Evolutionary conservation across 37 sponge, comb jelly and placozoan species (phyloP).

Genomic region (Beroe forskalii): DNA sequence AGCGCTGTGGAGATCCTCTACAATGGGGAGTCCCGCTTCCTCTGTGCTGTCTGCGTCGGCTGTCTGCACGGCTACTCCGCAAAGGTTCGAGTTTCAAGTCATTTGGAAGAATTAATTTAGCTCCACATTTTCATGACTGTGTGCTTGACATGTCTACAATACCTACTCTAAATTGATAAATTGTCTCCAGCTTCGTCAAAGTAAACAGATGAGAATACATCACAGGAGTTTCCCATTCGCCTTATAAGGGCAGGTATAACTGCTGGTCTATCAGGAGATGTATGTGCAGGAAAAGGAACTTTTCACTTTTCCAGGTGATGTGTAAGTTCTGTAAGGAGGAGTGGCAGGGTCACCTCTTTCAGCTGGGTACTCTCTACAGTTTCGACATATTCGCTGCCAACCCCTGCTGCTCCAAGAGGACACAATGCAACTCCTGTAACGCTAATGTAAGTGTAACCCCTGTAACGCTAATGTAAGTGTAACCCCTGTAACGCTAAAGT

Average conservation of each 20-base stretch:
- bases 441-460: constrained; percentile 43
- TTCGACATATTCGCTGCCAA: constrained; percentile 88
- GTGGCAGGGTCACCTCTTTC: constrained; percentile 85
- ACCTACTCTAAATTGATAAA: no score
- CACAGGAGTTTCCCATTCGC: no score
- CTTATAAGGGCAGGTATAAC: no score
- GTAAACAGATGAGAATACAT: no score
- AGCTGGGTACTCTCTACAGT: constrained; percentile 89
- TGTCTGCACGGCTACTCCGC: constrained; percentile 55
- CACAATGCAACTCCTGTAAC: constrained; percentile 77
- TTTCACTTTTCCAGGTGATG: neutral
- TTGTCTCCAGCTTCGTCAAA: no score
- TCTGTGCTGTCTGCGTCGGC: constrained; percentile 40
- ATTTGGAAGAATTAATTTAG: no score
- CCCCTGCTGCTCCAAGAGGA: constrained; percentile 78
- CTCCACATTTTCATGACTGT: no score
- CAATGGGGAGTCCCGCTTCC: neutral
- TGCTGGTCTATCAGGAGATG: no score
- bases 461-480: no score
- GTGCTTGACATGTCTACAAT: no score
- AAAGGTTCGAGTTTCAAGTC: constrained; percentile 20
- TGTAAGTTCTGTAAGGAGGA: constrained; percentile 69
- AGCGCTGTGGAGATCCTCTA: constrained; percentile 22
- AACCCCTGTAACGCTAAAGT: no score
- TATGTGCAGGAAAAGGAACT: no score